phyloP scores from a whole-genome alignment of 1,140 invertebrate genomes.

The Chironomus striatipennis region DNA sequence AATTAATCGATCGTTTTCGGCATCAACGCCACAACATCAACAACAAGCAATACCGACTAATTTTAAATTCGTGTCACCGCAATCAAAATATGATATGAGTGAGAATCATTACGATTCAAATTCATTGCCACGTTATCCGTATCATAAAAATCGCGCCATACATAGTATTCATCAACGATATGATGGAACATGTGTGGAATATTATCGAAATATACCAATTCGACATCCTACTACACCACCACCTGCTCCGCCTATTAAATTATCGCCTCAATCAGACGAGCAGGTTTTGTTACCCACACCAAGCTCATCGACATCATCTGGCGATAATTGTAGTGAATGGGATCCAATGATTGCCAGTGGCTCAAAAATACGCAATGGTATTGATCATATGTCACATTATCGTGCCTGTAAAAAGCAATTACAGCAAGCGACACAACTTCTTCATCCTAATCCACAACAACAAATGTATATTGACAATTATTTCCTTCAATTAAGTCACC shows the following conservation, averaged over 20 bases:
- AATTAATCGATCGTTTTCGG: slow-evolving; percentile 32
- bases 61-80: slow-evolving; percentile 39
- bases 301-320: neutral
- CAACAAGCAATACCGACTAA: slow-evolving; percentile 36
- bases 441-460: neutral
- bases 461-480: slow-evolving; percentile 17
- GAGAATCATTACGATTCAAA: slow-evolving; percentile 28
- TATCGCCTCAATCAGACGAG: slow-evolving; percentile 2
- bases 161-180: slow-evolving; percentile 26
- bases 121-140: slow-evolving; percentile 33
- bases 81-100: slow-evolving; percentile 29
- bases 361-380: neutral
- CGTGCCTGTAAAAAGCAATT: neutral
- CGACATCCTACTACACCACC: slow-evolving; percentile 16
- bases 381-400: slow-evolving; percentile 16
- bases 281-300: neutral
- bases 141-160: slow-evolving; percentile 35
- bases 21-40: slow-evolving; percentile 32
- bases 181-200: slow-evolving; percentile 10
- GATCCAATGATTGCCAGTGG: slow-evolving; percentile 10
- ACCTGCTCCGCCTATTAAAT: neutral
- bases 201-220: neutral
- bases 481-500: neutral
- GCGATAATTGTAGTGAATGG: neutral
- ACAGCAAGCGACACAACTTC: neutral